Evolutionary conservation across 2,888 invertebrate genomes (phyloP), one percentile per base, ranked within the genome.

Genomic region (Zhengitettix transpicula): DNA sequence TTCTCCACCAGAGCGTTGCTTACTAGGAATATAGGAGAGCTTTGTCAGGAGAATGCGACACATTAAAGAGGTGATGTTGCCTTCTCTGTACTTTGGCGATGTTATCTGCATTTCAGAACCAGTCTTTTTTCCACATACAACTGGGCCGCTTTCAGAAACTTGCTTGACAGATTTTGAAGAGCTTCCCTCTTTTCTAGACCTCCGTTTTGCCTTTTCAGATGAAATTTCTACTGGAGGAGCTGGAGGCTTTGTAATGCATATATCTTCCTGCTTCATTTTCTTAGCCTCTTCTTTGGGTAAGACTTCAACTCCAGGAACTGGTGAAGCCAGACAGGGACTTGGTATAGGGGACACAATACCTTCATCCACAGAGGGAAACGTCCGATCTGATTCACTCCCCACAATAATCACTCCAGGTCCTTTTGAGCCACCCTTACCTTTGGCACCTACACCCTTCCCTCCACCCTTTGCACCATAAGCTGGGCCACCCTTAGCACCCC

Each of bases 351-450:
- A 28, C 51, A 52, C n/a, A 15, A 66, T 62, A 9, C 69, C 63
- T 65, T 74, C 74, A 42, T 60, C n/a, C 17, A 56, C 58, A 9
- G 58, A 40, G 16, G 57, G 44, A 40, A 51, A 56, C 55, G 58
- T 61, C 54, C 73, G 68, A 67, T 78, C 78, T 64, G 78, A 77
- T 52, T 78, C 77, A 64, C 77, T 76, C 66, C 85, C 86, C 62
- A 85, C 82, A 59, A 86, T 81, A 58, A 86, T 82, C 58, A 86
- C 86, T 65, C 85, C 85, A 3, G 82, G 84, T 69, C 62, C 62
- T 54, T 59, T 60, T 14, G 59, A 58, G 40, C 63, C 63, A 7
- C 60, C 62, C 42, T 60, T 58, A 15, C 81, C 81, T 66, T 82
- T 85, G 2, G 84, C 84, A 2, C 28, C 55, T 10, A 12, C 55